Percentiles rank a stretch among this genome's conserved stretches.
Conservation (phyloP, 2,113 vertebrate species). For the Plectropomus leopardus region DNA sequence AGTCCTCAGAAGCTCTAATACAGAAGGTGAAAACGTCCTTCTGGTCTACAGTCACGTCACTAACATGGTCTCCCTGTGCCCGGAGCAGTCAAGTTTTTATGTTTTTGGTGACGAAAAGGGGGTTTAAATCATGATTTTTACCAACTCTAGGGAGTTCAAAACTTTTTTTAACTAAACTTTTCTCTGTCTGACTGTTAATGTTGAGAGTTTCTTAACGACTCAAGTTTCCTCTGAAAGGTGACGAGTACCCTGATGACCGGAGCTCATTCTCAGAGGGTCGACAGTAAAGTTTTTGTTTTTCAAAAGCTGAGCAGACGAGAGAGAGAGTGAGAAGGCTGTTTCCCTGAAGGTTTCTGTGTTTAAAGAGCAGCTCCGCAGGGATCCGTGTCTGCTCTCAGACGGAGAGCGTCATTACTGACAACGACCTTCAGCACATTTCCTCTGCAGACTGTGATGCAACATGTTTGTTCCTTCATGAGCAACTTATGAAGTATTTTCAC, state of each 20-base stretch:
- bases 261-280: not conserved
- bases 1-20: too few relatives aligned
- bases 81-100: too few relatives aligned
- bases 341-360: not conserved
- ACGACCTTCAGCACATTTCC: conserved; percentile 47
- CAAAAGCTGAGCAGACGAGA: not conserved
- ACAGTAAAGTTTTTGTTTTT: not conserved
- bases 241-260: not conserved
- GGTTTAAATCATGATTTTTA: not conserved
- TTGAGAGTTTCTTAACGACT: not conserved
- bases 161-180: not conserved
- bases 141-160: not conserved
- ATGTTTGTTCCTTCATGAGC: conserved; percentile 11
- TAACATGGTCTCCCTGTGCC: too few relatives aligned
- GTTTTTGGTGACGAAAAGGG: not conserved
- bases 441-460: conserved; percentile 31
- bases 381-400: conserved; percentile 22
- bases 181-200: not conserved
- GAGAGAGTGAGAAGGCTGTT: not conserved
- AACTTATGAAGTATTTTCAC: not conserved
- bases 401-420: conserved; percentile 23
- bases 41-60: too few relatives aligned
- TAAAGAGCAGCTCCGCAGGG: conserved; percentile 51
- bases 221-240: not conserved
- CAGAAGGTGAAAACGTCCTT: too few relatives aligned